Evolutionary conservation across 2,888 invertebrate species (phyloP), one percentile per base, ranked within the genome.

Genomic region (Meiosimyza platycephala): DNA sequence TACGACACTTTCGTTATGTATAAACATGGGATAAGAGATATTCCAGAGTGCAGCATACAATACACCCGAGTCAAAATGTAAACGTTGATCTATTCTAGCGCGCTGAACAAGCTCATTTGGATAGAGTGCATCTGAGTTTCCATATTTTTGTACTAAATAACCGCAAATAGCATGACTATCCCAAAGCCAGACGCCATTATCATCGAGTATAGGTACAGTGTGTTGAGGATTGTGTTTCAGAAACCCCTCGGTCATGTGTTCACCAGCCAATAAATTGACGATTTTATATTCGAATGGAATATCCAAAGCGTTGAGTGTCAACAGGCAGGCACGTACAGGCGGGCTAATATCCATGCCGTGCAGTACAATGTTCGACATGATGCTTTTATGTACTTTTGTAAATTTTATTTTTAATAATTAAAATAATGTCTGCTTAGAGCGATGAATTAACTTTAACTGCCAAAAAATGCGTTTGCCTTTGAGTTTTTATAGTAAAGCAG

Each of bases 61-160:
- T 1, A 78, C 69, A 0, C 82, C 79, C 4, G 81, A 76, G 28
- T 85, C 83, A 71, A 80, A 85, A 70, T 84, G 80, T 47, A 85
- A 68, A 1, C 85, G 79, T 62, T 85, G 85, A 71, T 85, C 81
- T 12, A 85, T 78, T 3, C 79, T 72, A 6, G 81, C 80, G 6
- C 83, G 80, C 59, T 79, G 74, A 6, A 78, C 71, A 1, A 79
- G 73, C 73, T 84, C 83, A 65, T 83, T 83, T n/a, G 84, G 84
- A 72, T 85, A 84, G 0, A 84, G 74, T 0, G 76, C 75, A 76
- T 90, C 89, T 66, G 88, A 83, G 15, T 77, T 73, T 4, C 74
- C 84, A 69, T 79, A 83, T 74, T 80, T 81, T 2, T 74, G 68
- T n/a, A 80, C 79, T 60, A 83, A 65, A 74, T 82, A 83, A 7